Percentiles rank a stretch among this genome's conserved stretches.
These are phyloP conservation scores for Canis aureus DNA, from an alignment of 2,113 vertebrate species.

Conservation along the genomic window DNA sequence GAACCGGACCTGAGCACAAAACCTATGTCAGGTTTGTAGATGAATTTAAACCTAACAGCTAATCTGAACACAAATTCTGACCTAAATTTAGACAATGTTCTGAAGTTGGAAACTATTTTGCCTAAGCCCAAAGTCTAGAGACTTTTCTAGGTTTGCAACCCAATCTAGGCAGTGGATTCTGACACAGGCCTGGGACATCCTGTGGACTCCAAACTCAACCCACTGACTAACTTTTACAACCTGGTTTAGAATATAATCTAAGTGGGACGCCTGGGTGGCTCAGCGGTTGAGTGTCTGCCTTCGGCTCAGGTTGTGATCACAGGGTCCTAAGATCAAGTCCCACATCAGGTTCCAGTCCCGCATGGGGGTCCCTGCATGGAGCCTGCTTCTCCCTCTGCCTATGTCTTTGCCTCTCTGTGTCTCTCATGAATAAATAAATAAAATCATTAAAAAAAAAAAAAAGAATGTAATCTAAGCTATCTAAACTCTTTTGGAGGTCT, in stretches of 20 bases:
- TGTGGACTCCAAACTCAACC: not conserved
- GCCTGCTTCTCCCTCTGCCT: too few species aligned
- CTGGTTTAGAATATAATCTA: not conserved
- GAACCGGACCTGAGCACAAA: not conserved
- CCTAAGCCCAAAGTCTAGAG: not conserved
- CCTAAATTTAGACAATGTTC: slow-evolving; percentile 16
- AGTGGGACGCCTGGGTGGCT: not conserved
- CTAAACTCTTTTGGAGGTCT: not conserved
- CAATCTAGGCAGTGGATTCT: not conserved
- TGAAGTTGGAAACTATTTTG: not conserved
- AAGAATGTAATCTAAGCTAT: not conserved
- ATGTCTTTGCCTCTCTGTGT: too few species aligned
- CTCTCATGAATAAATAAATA: too few species aligned
- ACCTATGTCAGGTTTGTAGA: slow-evolving; percentile 1
- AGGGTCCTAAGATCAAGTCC: too few species aligned
- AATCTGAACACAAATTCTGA: slow-evolving; percentile 34
- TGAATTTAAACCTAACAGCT: not conserved
- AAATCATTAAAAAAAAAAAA: too few species aligned
- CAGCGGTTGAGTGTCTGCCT: too few species aligned
- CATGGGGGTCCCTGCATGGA: too few species aligned
- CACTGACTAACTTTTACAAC: not conserved
- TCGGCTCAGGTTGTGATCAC: too few species aligned
- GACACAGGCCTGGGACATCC: not conserved
- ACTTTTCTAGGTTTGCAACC: not conserved
- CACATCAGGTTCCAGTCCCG: too few species aligned